A percentile compares a stretch with the other conserved stretches of the same genome.
These are phyloP conservation scores for Eupsilia transversa DNA, from an alignment of 2,888 invertebrate species.

Conservation along the genomic window DNA sequence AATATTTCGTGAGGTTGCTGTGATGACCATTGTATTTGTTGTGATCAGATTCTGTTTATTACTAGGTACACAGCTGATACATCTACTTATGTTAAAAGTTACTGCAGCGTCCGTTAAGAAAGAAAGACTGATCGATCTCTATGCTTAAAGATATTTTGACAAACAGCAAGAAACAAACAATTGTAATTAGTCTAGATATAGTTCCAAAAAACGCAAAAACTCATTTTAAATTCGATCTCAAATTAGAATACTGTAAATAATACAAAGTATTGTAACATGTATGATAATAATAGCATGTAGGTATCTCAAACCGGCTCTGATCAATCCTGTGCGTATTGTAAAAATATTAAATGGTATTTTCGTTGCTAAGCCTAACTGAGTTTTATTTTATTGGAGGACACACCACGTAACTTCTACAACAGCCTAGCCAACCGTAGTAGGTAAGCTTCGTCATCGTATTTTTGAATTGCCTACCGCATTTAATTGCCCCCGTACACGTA, in stretches of 20 bases:
- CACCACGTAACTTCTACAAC: not conserved
- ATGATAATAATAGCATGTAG: not conserved
- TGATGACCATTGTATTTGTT: not conserved
- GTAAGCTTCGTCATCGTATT: not conserved
- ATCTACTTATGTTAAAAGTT: not conserved
- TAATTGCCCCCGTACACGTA: too few species aligned
- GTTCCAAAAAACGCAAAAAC: not conserved
- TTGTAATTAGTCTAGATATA: not conserved
- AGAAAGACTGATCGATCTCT: not conserved
- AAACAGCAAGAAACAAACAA: not conserved
- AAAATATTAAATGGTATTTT: not conserved
- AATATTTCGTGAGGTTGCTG: slow-evolving; percentile 46
- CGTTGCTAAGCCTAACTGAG: not conserved
- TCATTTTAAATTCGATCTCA: not conserved
- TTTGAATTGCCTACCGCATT: not conserved
- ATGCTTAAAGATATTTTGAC: not conserved
- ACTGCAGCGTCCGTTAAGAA: not conserved
- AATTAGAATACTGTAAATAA: not conserved
- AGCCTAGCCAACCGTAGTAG: too few species aligned
- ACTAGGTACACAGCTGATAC: not conserved
- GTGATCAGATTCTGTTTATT: slow-evolving; percentile 8
- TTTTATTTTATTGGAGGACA: not conserved
- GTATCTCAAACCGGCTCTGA: not conserved
- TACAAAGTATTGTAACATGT: not conserved
- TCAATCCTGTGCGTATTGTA: not conserved